These are phyloP conservation scores for Mionectes olivaceus DNA, from an alignment of 2,797 vertebrate species.

Conservation along the genomic window DNA sequence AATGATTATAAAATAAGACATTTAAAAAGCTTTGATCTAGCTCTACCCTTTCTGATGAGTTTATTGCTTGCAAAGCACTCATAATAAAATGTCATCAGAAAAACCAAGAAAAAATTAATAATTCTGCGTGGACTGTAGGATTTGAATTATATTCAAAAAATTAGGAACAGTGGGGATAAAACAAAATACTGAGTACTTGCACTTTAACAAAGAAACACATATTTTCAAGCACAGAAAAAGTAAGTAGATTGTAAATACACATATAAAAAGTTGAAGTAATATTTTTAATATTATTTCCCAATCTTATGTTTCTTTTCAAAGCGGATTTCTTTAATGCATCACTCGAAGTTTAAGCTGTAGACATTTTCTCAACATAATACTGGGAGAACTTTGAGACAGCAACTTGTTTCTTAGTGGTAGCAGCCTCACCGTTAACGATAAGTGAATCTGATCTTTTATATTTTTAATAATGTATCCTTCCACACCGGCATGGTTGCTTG, in stretches of 20 bases:
- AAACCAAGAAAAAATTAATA: not conserved
- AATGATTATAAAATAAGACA: not conserved
- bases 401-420: not conserved
- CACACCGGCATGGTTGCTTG: constrained; percentile 90
- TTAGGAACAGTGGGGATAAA: not conserved
- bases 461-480: constrained; percentile 91
- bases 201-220: not conserved
- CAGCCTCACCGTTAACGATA: constrained; percentile 84
- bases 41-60: not conserved
- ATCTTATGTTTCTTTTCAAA: not conserved
- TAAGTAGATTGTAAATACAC: not conserved
- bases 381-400: not conserved
- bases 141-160: not conserved
- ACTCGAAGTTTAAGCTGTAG: not conserved
- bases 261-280: not conserved
- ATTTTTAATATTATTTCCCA: not conserved
- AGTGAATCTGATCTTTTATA: constrained; percentile 90
- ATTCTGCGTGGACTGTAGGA: not conserved
- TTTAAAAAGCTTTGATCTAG: not conserved
- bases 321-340: not conserved
- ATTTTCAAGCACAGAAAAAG: not conserved
- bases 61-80: not conserved
- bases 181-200: not conserved
- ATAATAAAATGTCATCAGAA: not conserved
- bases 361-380: not conserved